phyloP scores from a whole-genome alignment of 2,888 invertebrate genomes.

The Caenorhabditis virilis region DNA sequence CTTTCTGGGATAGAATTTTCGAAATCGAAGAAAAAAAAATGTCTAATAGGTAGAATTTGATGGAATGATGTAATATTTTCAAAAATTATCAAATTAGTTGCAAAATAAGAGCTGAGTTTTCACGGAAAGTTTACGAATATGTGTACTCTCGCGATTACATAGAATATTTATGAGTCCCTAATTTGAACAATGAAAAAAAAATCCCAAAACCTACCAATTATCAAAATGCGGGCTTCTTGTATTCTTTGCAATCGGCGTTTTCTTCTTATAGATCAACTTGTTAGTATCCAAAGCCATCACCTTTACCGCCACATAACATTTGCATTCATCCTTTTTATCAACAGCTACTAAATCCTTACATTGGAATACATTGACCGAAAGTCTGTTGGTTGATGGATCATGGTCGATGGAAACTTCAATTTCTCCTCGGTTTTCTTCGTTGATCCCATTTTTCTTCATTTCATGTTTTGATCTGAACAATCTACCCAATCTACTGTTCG shows the following conservation, averaged over 20 bases:
- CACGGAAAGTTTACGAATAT: no score
- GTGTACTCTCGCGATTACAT: no score
- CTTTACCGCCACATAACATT: slow-evolving; percentile 49
- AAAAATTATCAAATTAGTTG: background rate
- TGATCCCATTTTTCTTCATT: slow-evolving; percentile 39
- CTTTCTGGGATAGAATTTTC: no score
- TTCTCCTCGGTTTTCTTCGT: slow-evolving; percentile 49
- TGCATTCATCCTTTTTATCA: slow-evolving; percentile 46
- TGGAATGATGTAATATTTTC: no score
- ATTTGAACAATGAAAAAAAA: no score
- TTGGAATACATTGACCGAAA: slow-evolving; percentile 33
- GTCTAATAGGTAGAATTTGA: no score
- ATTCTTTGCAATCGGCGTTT: slow-evolving; percentile 48
- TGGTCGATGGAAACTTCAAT: slow-evolving; percentile 48
- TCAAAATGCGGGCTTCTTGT: slow-evolving; percentile 58
- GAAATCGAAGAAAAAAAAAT: no score
- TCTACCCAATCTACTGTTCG: slow-evolving; percentile 41
- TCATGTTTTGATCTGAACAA: slow-evolving; percentile 43
- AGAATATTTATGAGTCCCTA: no score
- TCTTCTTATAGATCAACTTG: slow-evolving; percentile 51
- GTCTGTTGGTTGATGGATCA: slow-evolving; percentile 34
- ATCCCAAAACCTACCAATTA: slow-evolving; percentile 55
- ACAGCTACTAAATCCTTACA: slow-evolving; percentile 39
- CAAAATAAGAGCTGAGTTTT: no score
- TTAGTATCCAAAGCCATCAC: slow-evolving; percentile 47